Evolutionary conservation across 2,888 invertebrate genomes (phyloP), one percentile per base, ranked within the genome.

Genomic region (Phania funesta): DNA sequence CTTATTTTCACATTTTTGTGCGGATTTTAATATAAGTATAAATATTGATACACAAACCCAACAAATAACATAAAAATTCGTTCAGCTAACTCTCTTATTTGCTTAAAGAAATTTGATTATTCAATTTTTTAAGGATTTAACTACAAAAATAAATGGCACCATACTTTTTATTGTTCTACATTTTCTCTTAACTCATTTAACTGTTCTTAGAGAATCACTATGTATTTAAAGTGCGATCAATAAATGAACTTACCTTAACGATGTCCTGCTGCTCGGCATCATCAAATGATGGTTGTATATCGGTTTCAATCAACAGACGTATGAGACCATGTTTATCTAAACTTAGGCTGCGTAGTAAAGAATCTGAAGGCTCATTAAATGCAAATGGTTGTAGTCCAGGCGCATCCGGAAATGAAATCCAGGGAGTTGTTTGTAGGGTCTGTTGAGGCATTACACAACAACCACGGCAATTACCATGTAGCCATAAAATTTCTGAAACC

Each of bases 391-490:
- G 90, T 80, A 91, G 87, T 79, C 90, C 74, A 7, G 88, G 89
- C 75, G 91, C 89, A 82, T 90, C 88, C 1, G 92, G 92, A 84
- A 93, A 93, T 18, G 90, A 87, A 18, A 92, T 89, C 93, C 93
- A 93, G 38, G 92, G 92, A 5, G 88, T 90, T 41, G 93, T 87
- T 85, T 91, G 90, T 6, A 93, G 75, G 65, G 87, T 91, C 89
- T 92, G 92, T 88, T 91, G 48, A 1, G 91, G 91, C 46, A 87
- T 86, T 46, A 92, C 83, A 41, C 90, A 89, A 77, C 90, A 91
- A 41, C 91, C 92, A 2, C 91, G 87, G 35, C 90, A 89, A 56
- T 88, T 86, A 18, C 87, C 89, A 82, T 87, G 87, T 71, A 91
- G 84, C 90, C 91, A 91, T 29, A 92, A 86, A 38, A 91, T 88